Conservation (phyloP, 92 coral and sea anemone genomes). For the Parazoanthus atlanticus region DNA sequence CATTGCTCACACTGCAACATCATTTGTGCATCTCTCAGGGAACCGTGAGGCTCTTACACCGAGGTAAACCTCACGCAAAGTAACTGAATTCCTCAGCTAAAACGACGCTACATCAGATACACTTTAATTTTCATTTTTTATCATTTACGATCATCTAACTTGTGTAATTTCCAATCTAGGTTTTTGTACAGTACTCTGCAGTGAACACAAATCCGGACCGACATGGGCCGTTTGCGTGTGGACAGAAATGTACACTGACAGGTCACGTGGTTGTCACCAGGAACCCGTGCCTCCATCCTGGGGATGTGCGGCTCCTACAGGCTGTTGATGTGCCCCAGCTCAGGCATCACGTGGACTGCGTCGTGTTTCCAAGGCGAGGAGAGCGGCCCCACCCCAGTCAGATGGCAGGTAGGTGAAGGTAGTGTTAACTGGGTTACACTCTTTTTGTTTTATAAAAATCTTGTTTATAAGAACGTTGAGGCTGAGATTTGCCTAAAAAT, state of each 20-base stretch:
- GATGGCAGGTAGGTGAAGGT: conserved; percentile 85
- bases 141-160: neutral
- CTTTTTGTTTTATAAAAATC: too few relatives aligned
- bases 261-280: conserved; percentile 90
- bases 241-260: conserved; percentile 52
- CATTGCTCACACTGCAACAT: too few relatives aligned
- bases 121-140: too few relatives aligned
- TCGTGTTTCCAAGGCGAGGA: conserved; percentile 88
- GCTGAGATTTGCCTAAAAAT: too few relatives aligned
- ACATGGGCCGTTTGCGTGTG: conserved; percentile 56
- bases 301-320: conserved; percentile 85
- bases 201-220: conserved; percentile 74
- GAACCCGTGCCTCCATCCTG: conserved; percentile 98
- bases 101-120: too few relatives aligned
- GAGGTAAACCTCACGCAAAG: too few relatives aligned
- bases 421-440: too few relatives aligned
- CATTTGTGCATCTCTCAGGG: too few relatives aligned
- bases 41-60: too few relatives aligned
- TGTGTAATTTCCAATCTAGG: conserved; percentile 46
- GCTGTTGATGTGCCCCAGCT: conserved; percentile 82
- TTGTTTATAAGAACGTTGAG: too few relatives aligned
- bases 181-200: conserved; percentile 86
- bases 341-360: conserved; percentile 86
- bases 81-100: neutral
- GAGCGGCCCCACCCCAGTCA: conserved; percentile 95